phyloP scores from a whole-genome alignment of 2,113 vertebrate genomes.

The Ictalurus punctatus region DNA sequence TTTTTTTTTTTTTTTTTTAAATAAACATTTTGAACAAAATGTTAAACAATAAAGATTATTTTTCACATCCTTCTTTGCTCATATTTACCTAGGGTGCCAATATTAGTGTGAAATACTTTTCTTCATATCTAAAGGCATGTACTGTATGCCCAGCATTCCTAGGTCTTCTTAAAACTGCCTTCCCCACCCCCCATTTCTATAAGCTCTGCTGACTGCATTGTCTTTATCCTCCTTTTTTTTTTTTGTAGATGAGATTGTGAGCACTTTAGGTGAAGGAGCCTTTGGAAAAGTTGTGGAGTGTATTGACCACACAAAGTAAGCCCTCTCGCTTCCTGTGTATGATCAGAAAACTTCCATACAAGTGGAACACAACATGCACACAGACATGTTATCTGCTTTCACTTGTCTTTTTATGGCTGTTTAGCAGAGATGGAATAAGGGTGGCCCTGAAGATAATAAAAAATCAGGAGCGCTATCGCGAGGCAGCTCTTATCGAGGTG shows the following conservation, averaged over 20 bases:
- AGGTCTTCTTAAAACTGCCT: background rate
- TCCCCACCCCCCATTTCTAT: constrained; percentile 21
- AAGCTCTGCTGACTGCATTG: constrained; percentile 31
- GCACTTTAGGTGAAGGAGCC: constrained; percentile 94
- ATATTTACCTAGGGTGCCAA: too few species aligned
- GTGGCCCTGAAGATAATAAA: constrained; percentile 95
- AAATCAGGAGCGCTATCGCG: constrained; percentile 86
- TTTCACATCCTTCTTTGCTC: too few species aligned
- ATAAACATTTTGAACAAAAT: too few species aligned
- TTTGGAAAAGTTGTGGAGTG: constrained; percentile 98
- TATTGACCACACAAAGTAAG: constrained; percentile 85
- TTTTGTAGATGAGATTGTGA: constrained; percentile 89
- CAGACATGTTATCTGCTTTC: background rate
- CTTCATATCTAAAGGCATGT: background rate
- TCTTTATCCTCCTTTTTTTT: constrained; percentile 52
- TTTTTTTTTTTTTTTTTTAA: too few species aligned
- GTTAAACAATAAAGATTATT: too few species aligned
- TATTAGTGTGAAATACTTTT: too few species aligned
- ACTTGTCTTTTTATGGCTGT: background rate
- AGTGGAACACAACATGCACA: background rate
- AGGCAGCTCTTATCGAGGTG: constrained; percentile 88
- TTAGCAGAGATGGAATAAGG: constrained; percentile 70
- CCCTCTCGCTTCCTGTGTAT: background rate
- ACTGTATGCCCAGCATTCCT: constrained; percentile 12
- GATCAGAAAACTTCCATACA: background rate